Percentiles rank a stretch among this genome's conserved stretches.
These are phyloP conservation scores for Opisthograptis luteolata DNA, from an alignment of 2,888 invertebrate species.

Conservation along the genomic window DNA sequence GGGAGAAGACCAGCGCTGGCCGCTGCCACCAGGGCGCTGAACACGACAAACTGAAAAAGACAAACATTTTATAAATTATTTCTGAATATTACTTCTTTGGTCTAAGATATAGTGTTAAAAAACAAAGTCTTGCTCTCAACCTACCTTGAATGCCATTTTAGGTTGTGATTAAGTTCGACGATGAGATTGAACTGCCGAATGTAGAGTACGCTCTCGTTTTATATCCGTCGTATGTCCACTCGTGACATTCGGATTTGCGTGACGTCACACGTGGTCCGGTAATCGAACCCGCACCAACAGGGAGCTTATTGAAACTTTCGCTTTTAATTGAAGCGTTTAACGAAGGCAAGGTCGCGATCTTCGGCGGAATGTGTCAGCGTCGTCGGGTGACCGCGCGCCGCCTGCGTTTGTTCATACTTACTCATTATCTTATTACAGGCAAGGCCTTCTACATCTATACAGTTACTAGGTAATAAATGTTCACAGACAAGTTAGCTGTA, in stretches of 20 bases:
- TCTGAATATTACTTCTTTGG: not conserved
- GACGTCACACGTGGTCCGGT: constrained; percentile 60
- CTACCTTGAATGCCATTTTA: constrained; percentile 74
- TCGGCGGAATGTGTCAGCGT: constrained; percentile 47
- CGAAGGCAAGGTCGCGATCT: constrained; percentile 64
- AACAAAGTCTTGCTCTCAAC: constrained; percentile 39
- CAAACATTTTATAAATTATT: constrained; percentile 19
- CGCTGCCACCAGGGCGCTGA: constrained; percentile 57
- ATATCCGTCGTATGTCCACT: constrained; percentile 54
- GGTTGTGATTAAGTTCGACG: constrained; percentile 53
- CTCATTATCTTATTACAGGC: constrained; percentile 33
- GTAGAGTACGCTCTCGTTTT: constrained; percentile 56
- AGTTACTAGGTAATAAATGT: constrained; percentile 21
- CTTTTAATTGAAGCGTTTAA: constrained; percentile 64
- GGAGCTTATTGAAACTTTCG: constrained; percentile 69
- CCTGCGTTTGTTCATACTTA: constrained; percentile 17
- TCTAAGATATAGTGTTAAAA: not conserved
- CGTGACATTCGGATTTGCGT: constrained; percentile 55
- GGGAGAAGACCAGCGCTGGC: constrained; percentile 59
- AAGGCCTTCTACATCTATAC: constrained; percentile 26
- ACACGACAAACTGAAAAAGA: constrained; percentile 55
- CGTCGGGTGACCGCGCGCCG: constrained; percentile 19
- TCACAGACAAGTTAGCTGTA: constrained; percentile 21
- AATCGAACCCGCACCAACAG: constrained; percentile 55
- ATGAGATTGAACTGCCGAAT: constrained; percentile 60